Base-by-base conservation (phyloP, 2,888 invertebrate genomes). In the Oithona nana region DNA sequence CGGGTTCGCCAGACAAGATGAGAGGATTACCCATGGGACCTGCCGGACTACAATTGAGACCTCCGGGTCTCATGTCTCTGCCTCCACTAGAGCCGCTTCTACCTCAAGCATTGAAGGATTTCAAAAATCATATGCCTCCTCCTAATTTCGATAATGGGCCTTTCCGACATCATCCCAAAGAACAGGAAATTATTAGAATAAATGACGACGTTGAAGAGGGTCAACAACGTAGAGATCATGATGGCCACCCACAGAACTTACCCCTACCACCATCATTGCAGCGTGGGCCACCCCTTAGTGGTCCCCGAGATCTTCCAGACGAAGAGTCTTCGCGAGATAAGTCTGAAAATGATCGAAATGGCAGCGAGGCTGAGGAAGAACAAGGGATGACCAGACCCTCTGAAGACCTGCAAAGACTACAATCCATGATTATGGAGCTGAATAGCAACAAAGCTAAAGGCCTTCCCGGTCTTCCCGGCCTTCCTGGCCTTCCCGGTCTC, bases 381-480 rank as follows among this genome's bases (percentile, higher is more conserved):
- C 65, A 66, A 29, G 61, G 22, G 13, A 54, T 51, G 28, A 56
- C 49, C 11, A 69, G 70, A 64, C 84, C 88, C 60, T 86, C 86
- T 67, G 86, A 88, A 72, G 88, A 89, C 72, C 75, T 90, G 16
- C 84, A 88, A 66, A 88, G 89, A 71, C 74, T 90, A 63, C 89
- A 90, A 73, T 86, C 86, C 24, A 93, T 88, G 89, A 86, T 87
- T 69, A 80, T 84, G 68, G 90, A 86, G 74, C 75, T 88, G 69
- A 93, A 87, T 73, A 30, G 51, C 6, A 22, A 39, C 8, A 63
- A 51, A 29, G 49, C 58, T 26, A 28, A 28, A 29, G n/a, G 39
- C 1, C 22, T 57, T 3, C 30, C 61, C 26, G 13, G 57, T 29
- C 57, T 26, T 29, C 28, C 52, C n/a, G 54, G 54, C 16, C 64